Conservation (phyloP, 2,888 invertebrate species). For the Thymelicus sylvestris region DNA sequence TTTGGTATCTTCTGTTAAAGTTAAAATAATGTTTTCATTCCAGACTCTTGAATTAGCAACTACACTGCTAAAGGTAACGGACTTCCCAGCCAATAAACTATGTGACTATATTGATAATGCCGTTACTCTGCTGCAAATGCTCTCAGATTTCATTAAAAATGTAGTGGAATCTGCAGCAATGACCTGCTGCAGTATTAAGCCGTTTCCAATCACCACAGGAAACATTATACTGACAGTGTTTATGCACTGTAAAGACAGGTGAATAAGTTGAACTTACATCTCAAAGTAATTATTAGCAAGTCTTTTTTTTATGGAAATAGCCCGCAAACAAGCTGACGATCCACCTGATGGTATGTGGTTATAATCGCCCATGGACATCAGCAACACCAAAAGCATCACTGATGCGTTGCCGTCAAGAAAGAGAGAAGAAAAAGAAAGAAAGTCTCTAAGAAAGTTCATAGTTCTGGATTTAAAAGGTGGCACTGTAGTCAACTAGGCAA, state of each 20-base stretch:
- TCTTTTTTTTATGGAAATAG: no score
- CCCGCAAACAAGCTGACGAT: no score
- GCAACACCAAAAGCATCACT: no score
- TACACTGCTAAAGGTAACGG: slow-evolving; percentile 49
- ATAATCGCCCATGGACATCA: no score
- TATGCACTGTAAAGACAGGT: slow-evolving; percentile 81
- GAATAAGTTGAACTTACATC: neutral
- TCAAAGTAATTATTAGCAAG: neutral
- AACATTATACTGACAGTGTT: slow-evolving; percentile 71
- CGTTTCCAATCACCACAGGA: slow-evolving; percentile 62
- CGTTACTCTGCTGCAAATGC: slow-evolving; percentile 56
- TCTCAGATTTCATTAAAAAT: slow-evolving; percentile 60
- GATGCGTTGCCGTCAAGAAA: no score
- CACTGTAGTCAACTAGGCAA: no score
- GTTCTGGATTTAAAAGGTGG: no score
- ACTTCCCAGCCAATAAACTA: slow-evolving; percentile 49
- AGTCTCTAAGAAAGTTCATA: no score
- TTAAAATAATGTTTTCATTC: slow-evolving; percentile 43
- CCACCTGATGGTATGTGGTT: no score
- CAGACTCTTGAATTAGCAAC: slow-evolving; percentile 61
- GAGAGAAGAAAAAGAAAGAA: no score
- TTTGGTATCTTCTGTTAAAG: neutral
- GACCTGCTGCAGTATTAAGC: slow-evolving; percentile 55
- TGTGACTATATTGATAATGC: slow-evolving; percentile 59
- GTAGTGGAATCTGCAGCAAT: slow-evolving; percentile 57